phyloP scores from a whole-genome alignment of 2,113 vertebrate species.

The Perca flavescens region DNA sequence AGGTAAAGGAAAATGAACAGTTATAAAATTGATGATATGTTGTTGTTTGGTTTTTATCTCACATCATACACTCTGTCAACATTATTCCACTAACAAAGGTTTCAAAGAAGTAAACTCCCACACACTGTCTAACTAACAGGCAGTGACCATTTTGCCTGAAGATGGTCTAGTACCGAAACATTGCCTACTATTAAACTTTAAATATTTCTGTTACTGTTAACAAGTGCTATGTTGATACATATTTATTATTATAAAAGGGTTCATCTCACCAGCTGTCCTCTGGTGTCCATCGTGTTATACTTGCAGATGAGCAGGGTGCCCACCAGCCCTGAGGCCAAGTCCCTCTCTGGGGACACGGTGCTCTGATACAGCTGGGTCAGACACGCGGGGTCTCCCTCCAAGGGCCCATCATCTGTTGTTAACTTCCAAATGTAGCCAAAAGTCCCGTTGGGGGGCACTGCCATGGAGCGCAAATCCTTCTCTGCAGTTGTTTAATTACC shows the following conservation, averaged over 20 bases:
- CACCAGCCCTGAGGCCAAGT: constrained; percentile 92
- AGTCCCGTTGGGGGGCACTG: constrained; percentile 86
- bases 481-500: constrained; percentile 54
- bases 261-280: constrained; percentile 88
- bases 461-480: constrained; percentile 86
- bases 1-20: neutral
- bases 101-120: neutral
- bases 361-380: constrained; percentile 94
- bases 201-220: no score
- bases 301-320: constrained; percentile 95
- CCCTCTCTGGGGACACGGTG: constrained; percentile 86
- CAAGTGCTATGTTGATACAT: neutral
- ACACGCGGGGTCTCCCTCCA: constrained; percentile 90
- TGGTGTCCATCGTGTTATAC: constrained; percentile 86
- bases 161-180: no score
- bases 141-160: no score
- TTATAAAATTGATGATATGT: neutral
- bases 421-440: constrained; percentile 92
- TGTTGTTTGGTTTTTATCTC: no score
- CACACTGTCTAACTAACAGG: no score
- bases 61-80: no score
- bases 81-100: no score
- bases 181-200: no score
- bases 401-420: constrained; percentile 89
- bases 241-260: neutral